phyloP scores from a whole-genome alignment of 2,888 invertebrate genomes.

The Cloeon dipterum region DNA sequence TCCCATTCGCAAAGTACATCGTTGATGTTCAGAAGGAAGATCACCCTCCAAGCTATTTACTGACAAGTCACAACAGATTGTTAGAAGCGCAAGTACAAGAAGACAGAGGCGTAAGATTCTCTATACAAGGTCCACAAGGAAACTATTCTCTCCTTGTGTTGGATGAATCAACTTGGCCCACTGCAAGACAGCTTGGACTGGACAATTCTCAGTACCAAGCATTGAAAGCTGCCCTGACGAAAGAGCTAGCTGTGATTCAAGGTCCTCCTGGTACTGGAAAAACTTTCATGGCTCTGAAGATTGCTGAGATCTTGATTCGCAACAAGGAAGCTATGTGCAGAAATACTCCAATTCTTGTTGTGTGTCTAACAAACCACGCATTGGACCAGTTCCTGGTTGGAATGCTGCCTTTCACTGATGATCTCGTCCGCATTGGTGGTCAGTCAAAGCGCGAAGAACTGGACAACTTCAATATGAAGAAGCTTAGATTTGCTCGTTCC shows the following conservation, averaged over 20 bases:
- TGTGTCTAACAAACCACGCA: slow-evolving; percentile 71
- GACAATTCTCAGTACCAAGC: slow-evolving; percentile 45
- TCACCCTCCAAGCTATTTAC: slow-evolving; percentile 18
- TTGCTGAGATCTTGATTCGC: slow-evolving; percentile 38
- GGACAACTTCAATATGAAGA: slow-evolving; percentile 11
- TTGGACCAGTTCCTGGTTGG: slow-evolving; percentile 67
- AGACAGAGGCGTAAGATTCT: not conserved
- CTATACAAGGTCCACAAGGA: too few species aligned
- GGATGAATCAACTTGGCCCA: slow-evolving; percentile 21
- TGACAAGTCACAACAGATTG: too few species aligned
- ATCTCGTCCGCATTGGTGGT: slow-evolving; percentile 43
- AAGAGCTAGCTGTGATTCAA: slow-evolving; percentile 56
- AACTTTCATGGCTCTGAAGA: slow-evolving; percentile 54
- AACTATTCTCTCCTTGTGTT: slow-evolving; percentile 4
- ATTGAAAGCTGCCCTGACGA: slow-evolving; percentile 37
- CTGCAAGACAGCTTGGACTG: slow-evolving; percentile 21
- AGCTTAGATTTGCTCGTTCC: not conserved
- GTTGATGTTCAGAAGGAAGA: slow-evolving; percentile 22
- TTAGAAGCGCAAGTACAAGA: not conserved
- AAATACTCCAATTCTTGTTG: slow-evolving; percentile 42
- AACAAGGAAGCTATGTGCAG: slow-evolving; percentile 18
- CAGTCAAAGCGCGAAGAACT: slow-evolving; percentile 35
- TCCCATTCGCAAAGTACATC: slow-evolving; percentile 47
- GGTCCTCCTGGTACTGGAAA: slow-evolving; percentile 81
- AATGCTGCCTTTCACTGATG: slow-evolving; percentile 28